phyloP scores from a whole-genome alignment of 2,888 invertebrate genomes.

The Aleiodes testaceus region DNA sequence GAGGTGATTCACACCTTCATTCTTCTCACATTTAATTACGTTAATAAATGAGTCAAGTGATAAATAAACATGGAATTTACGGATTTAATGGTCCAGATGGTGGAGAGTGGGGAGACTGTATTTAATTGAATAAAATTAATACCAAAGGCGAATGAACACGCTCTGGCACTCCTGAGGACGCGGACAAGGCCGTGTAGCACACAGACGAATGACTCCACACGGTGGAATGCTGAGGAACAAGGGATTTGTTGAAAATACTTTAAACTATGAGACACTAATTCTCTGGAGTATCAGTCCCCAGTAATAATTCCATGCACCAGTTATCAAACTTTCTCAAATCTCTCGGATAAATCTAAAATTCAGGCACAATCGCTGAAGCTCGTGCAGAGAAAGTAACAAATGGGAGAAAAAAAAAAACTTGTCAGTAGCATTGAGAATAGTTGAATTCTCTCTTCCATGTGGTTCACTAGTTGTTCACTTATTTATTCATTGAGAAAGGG shows the following conservation, averaged over 20 bases:
- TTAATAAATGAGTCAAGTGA: too few species aligned
- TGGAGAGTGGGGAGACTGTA: background rate
- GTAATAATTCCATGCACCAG: conserved; percentile 27
- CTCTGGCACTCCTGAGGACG: conserved; percentile 50
- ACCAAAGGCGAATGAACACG: conserved; percentile 50
- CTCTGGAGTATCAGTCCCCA: background rate
- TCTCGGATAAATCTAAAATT: too few species aligned
- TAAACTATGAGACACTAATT: background rate
- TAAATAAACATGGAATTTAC: too few species aligned
- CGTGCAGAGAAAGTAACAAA: too few species aligned
- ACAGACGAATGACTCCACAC: conserved; percentile 47
- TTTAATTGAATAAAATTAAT: background rate
- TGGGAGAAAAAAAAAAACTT: too few species aligned
- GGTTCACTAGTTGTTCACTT: conserved; percentile 27
- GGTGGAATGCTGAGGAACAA: conserved; percentile 48
- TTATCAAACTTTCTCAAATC: conserved; percentile 21
- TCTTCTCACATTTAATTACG: background rate
- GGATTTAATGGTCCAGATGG: too few species aligned
- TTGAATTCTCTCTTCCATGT: conserved; percentile 26
- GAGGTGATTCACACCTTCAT: conserved; percentile 25
- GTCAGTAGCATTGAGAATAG: background rate
- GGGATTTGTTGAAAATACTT: background rate
- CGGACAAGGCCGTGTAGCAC: conserved; percentile 53
- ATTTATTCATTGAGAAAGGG: conserved; percentile 36
- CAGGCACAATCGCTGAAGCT: too few species aligned